Percentiles rank a stretch among this genome's conserved stretches.
Conservation (phyloP, 92 coral and sea anemone genomes). For the Paramuricea clavata region DNA sequence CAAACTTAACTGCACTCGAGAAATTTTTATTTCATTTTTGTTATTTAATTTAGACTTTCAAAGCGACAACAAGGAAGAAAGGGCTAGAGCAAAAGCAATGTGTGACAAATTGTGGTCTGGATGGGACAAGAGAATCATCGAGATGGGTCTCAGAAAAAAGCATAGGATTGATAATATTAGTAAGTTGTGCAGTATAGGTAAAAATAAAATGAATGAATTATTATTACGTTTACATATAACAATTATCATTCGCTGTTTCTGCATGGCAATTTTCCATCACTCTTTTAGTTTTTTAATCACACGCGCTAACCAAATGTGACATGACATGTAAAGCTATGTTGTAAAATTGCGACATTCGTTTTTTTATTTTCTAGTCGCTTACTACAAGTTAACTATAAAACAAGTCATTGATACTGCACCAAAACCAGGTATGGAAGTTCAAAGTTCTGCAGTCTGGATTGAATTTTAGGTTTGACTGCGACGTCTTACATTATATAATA, state of each 20-base stretch:
- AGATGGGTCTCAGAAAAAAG: not conserved
- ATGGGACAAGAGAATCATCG: constrained; percentile 21
- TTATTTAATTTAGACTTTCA: constrained; percentile 20
- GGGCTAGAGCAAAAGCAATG: constrained; percentile 15
- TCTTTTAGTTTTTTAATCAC: not conserved
- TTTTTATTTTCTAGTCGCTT: constrained; percentile 11
- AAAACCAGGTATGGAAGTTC: not conserved
- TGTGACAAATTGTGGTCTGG: constrained; percentile 21
- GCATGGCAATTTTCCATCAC: not conserved
- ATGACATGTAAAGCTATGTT: too few species aligned
- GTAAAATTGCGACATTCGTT: not conserved
- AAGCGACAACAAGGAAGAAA: constrained; percentile 7
- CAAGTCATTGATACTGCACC: constrained; percentile 29
- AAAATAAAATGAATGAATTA: too few species aligned
- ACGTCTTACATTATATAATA: too few species aligned
- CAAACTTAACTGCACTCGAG: not conserved
- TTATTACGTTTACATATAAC: too few species aligned
- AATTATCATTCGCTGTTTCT: not conserved
- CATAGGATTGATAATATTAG: constrained; percentile 28
- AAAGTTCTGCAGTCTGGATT: too few species aligned
- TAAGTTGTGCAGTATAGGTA: not conserved
- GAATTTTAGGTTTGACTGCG: too few species aligned
- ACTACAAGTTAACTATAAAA: constrained; percentile 22
- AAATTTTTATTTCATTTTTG: not conserved
- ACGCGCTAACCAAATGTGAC: not conserved